A percentile compares a stretch with the other conserved stretches of the same genome.
Evolutionary conservation across 2,888 invertebrate genomes (phyloP).

Genomic region (Cataglyphis albicans): DNA sequence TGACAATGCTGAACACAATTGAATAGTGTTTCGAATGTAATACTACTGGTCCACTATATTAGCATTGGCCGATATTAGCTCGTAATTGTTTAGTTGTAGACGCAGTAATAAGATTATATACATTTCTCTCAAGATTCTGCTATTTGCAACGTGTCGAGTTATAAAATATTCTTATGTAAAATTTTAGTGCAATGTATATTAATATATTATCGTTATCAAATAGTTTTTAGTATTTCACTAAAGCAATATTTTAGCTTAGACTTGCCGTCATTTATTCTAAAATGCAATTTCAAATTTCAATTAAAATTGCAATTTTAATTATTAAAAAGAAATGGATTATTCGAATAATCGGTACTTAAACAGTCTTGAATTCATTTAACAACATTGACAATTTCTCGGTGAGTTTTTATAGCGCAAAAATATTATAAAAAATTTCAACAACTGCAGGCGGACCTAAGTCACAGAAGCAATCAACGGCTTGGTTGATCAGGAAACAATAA

Average conservation of each 20-base stretch:
- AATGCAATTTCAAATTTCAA: too few species aligned
- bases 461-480: constrained; percentile 22
- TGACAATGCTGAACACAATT: constrained; percentile 2
- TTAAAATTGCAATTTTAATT: not conserved
- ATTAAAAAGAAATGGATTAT: not conserved
- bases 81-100: not conserved
- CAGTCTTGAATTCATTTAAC: not conserved
- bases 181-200: not conserved
- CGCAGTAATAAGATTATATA: not conserved
- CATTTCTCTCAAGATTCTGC: not conserved
- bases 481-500: constrained; percentile 31
- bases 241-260: not conserved
- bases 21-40: not conserved
- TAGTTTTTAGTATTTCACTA: not conserved
- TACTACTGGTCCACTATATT: not conserved
- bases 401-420: not conserved
- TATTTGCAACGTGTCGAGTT: not conserved
- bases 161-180: not conserved
- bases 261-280: not conserved
- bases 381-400: not conserved
- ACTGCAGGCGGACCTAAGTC: not conserved
- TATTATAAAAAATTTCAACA: not conserved
- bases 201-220: not conserved
- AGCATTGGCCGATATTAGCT: constrained; percentile 14
- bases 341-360: too few species aligned